Percentiles rank a stretch among this genome's conserved stretches.
Evolutionary conservation across 2,888 invertebrate genomes (phyloP).

Genomic region (Mythimna ferrago): DNA sequence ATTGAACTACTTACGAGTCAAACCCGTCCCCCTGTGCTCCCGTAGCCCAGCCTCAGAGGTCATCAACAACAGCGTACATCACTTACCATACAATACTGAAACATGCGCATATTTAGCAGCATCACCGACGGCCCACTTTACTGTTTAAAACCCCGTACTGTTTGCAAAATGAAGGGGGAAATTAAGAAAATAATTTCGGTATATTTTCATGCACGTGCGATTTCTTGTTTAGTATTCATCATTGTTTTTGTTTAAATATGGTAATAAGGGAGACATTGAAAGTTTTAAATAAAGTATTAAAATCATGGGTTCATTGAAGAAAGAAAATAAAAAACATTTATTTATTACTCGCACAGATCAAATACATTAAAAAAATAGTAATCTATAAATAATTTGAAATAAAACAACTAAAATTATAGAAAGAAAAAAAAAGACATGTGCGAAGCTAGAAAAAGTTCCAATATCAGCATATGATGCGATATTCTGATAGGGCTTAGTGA

Average conservation of each 20-base stretch:
- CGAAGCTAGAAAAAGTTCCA: too few species aligned
- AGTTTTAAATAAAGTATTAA: not conserved
- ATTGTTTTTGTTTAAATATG: slow-evolving; percentile 38
- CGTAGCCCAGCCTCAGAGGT: slow-evolving; percentile 75
- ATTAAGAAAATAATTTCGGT: slow-evolving; percentile 67
- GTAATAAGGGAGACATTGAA: slow-evolving; percentile 8
- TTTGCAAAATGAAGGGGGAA: slow-evolving; percentile 76
- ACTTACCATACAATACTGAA: slow-evolving; percentile 77
- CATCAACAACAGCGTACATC: slow-evolving; percentile 77
- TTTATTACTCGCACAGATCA: too few species aligned
- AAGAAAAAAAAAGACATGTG: too few species aligned
- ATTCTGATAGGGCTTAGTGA: too few species aligned
- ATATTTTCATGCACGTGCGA: slow-evolving; percentile 41
- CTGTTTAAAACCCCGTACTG: slow-evolving; percentile 63
- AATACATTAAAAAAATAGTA: too few species aligned
- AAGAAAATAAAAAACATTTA: too few species aligned
- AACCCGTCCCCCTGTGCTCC: slow-evolving; percentile 58
- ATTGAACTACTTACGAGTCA: slow-evolving; percentile 49
- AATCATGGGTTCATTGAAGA: too few species aligned
- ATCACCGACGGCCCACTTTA: slow-evolving; percentile 68
- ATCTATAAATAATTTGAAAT: too few species aligned
- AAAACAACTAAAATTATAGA: too few species aligned
- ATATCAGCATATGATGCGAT: too few species aligned
- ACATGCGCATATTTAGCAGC: slow-evolving; percentile 83
- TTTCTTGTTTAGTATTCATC: slow-evolving; percentile 40